Conservation (phyloP, 1,140 invertebrate species). For the Lordiphosa clarofinis region DNA sequence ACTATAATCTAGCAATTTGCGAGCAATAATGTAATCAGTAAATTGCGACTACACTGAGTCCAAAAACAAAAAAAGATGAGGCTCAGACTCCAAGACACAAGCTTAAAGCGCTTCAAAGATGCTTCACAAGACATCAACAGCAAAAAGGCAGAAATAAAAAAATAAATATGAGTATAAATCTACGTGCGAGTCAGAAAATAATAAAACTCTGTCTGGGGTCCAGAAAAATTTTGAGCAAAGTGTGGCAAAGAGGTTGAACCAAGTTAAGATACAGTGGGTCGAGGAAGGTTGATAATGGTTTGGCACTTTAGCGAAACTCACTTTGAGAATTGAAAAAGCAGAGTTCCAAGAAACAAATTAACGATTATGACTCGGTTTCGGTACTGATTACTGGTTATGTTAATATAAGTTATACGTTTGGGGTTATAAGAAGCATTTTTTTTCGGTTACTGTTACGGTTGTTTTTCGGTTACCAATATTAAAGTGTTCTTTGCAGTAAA, state of each 20-base stretch:
- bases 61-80: constrained; percentile 28
- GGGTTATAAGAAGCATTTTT: too few species aligned
- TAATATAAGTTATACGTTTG: too few species aligned
- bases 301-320: too few species aligned
- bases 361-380: too few species aligned
- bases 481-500: too few species aligned
- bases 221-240: constrained; percentile 36
- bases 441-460: too few species aligned
- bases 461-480: too few species aligned
- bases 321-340: too few species aligned
- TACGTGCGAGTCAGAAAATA: constrained; percentile 73
- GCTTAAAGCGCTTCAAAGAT: constrained; percentile 52
- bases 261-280: constrained; percentile 36
- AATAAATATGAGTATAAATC: constrained; percentile 70
- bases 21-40: constrained; percentile 73
- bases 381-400: too few species aligned
- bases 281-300: neutral
- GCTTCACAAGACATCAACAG: constrained; percentile 35
- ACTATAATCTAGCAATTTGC: constrained; percentile 75
- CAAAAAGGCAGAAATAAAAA: constrained; percentile 38
- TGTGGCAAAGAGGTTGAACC: constrained; percentile 33
- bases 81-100: constrained; percentile 19
- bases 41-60: constrained; percentile 64
- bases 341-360: too few species aligned
- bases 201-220: constrained; percentile 59